phyloP scores from a whole-genome alignment of 92 coral and sea anemone species.

The Phenganax stokvisi region DNA sequence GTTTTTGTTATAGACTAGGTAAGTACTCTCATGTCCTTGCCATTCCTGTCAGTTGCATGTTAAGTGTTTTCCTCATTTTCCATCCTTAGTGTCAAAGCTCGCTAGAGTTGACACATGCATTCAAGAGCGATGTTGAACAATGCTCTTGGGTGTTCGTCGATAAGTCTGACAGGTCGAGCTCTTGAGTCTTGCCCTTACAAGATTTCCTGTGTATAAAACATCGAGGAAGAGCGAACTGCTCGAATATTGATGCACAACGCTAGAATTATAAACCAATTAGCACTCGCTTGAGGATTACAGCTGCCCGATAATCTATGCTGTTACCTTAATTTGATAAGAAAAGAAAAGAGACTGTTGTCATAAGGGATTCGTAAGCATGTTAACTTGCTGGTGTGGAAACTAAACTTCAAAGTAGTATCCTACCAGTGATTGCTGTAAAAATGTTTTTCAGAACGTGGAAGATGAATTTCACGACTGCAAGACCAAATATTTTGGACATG shows the following conservation, averaged over 20 bases:
- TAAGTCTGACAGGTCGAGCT: constrained; percentile 30
- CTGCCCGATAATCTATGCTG: constrained; percentile 42
- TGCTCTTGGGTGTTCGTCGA: constrained; percentile 22
- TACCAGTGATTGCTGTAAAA: neutral
- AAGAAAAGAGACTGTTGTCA: constrained; percentile 7
- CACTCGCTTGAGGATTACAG: constrained; percentile 39
- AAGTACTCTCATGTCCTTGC: neutral
- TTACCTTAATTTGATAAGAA: constrained; percentile 38
- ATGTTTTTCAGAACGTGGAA: constrained; percentile 9
- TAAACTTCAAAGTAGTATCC: neutral
- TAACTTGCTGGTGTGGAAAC: constrained; percentile 1
- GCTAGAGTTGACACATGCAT: neutral
- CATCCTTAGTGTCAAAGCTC: neutral
- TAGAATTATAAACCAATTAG: constrained; percentile 44
- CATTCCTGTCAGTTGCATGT: neutral
- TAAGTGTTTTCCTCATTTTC: constrained; percentile 12
- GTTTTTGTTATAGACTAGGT: neutral
- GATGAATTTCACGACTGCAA: neutral
- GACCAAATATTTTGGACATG: neutral
- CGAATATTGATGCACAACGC: constrained; percentile 23
- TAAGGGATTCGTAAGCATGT: neutral
- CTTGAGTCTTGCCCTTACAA: neutral
- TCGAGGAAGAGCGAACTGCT: constrained; percentile 17
- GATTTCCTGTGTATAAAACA: constrained; percentile 22
- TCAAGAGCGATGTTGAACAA: neutral